A percentile compares a stretch with the other conserved stretches of the same genome.
These are phyloP conservation scores for Drosophila asahinai DNA, from an alignment of 1,140 invertebrate genomes.

Conservation along the genomic window DNA sequence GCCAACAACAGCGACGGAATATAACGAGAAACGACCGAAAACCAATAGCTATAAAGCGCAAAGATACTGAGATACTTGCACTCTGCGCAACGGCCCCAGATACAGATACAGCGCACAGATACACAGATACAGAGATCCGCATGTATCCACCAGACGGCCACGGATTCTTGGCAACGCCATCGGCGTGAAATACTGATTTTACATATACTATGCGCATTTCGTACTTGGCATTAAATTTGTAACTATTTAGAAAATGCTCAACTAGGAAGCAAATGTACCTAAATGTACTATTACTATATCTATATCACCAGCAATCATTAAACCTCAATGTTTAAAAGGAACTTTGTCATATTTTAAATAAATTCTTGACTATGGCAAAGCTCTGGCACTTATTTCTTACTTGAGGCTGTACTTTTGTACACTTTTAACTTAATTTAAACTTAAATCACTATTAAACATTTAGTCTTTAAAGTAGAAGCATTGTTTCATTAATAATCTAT, in stretches of 20 bases:
- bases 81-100: constrained; percentile 37
- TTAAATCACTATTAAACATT: neutral
- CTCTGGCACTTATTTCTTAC: no score
- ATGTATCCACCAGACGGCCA: constrained; percentile 10
- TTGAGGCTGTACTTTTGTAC: no score
- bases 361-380: neutral
- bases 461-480: no score
- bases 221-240: constrained; percentile 20
- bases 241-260: constrained; percentile 14
- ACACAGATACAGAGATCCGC: constrained; percentile 4
- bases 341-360: neutral
- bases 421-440: no score
- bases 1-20: constrained; percentile 43
- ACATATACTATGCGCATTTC: constrained; percentile 18
- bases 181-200: constrained; percentile 19
- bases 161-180: constrained; percentile 43
- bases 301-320: neutral
- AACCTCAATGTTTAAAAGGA: neutral
- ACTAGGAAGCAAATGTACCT: neutral
- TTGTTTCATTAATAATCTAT: neutral
- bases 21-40: constrained; percentile 61
- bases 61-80: constrained; percentile 63
- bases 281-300: neutral
- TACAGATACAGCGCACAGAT: constrained; percentile 16
- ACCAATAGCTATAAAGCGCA: constrained; percentile 75